Evolutionary conservation across 1,140 invertebrate genomes (phyloP).

Genomic region (Macrobrachium nipponense): DNA sequence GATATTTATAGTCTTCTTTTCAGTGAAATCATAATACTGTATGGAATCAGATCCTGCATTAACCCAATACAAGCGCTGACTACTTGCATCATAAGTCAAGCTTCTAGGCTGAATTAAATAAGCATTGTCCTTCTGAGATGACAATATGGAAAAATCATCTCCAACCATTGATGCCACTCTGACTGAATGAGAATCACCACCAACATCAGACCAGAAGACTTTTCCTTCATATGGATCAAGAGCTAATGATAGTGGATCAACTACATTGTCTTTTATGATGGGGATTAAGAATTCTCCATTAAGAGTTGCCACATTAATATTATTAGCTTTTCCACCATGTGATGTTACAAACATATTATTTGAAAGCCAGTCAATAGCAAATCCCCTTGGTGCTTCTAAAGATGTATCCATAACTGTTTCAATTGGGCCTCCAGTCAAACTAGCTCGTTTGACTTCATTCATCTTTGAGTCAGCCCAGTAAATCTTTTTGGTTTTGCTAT

Average conservation of each 20-base stretch:
- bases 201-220: slow-evolving; percentile 74
- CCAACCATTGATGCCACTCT: slow-evolving; percentile 79
- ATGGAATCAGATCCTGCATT: slow-evolving; percentile 70
- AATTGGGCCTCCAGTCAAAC: slow-evolving; percentile 76
- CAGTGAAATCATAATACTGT: slow-evolving; percentile 75
- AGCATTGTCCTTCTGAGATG: slow-evolving; percentile 66
- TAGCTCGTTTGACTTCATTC: slow-evolving; percentile 80
- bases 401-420: slow-evolving; percentile 82
- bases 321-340: slow-evolving; percentile 66
- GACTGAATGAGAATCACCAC: slow-evolving; percentile 70
- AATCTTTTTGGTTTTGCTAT: slow-evolving; percentile 75
- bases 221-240: slow-evolving; percentile 78
- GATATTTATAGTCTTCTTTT: slow-evolving; percentile 69
- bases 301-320: slow-evolving; percentile 78
- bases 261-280: slow-evolving; percentile 67
- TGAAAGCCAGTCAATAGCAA: slow-evolving; percentile 83
- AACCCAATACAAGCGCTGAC: slow-evolving; percentile 78
- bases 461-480: slow-evolving; percentile 81
- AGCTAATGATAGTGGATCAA: slow-evolving; percentile 73
- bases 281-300: slow-evolving; percentile 78
- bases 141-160: slow-evolving; percentile 69
- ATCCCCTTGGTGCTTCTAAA: slow-evolving; percentile 72
- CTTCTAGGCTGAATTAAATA: slow-evolving; percentile 70
- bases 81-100: slow-evolving; percentile 75
- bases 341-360: slow-evolving; percentile 64